Conservation (phyloP, 2,888 invertebrate genomes). For the Nemotelus nigrinus region DNA sequence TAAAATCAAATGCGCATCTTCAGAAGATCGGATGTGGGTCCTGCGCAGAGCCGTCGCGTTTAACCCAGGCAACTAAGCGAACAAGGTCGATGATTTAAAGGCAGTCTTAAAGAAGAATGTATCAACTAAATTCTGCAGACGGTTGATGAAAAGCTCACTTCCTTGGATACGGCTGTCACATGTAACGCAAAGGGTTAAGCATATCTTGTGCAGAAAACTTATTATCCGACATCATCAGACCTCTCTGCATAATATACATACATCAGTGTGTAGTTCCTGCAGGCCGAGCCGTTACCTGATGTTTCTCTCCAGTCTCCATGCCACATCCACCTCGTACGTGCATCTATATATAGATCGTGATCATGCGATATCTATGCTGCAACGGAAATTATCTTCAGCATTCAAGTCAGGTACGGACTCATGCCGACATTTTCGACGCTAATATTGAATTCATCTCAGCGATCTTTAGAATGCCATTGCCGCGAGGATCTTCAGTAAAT, state of each 20-base stretch:
- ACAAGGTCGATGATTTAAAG: no score
- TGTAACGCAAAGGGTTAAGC: no score
- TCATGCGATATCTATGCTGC: neutral
- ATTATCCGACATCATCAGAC: no score
- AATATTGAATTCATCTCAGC: conserved; percentile 19
- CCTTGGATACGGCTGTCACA: no score
- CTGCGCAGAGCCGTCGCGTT: no score
- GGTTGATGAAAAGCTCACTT: no score
- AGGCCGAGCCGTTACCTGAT: neutral
- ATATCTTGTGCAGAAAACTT: no score
- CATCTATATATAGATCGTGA: neutral
- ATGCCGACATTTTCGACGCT: conserved; percentile 21
- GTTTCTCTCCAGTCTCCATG: neutral
- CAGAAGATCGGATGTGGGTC: neutral
- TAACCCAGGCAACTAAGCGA: no score
- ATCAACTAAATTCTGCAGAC: no score
- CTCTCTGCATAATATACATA: neutral
- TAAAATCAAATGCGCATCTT: conserved; percentile 23
- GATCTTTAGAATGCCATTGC: neutral
- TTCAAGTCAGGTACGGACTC: conserved; percentile 15
- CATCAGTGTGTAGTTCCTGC: neutral
- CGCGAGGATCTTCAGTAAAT: conserved; percentile 3
- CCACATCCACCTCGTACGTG: neutral
- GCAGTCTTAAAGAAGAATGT: no score
- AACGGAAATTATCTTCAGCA: conserved; percentile 1